Conservation (phyloP, 1,140 invertebrate genomes). For the Agrypnia vestita region DNA sequence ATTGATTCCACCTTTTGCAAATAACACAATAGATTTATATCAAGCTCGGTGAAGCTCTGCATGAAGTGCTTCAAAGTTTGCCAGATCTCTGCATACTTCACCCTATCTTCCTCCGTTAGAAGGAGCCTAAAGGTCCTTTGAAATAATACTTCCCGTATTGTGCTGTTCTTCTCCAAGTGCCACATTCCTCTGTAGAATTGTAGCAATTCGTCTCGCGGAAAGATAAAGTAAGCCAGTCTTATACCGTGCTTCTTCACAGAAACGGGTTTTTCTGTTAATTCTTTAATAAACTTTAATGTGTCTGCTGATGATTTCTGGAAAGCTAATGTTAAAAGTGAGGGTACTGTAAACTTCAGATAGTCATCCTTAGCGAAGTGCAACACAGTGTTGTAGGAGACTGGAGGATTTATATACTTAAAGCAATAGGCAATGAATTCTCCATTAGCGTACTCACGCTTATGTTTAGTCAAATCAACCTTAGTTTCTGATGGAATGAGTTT, state of each 20-base stretch:
- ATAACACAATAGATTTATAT: constrained; percentile 46
- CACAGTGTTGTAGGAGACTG: constrained; percentile 40
- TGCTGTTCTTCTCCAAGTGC: constrained; percentile 49
- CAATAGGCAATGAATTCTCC: constrained; percentile 32
- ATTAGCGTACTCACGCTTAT: constrained; percentile 35
- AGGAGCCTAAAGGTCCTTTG: constrained; percentile 47
- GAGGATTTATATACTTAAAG: constrained; percentile 48
- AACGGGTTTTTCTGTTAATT: constrained; percentile 47
- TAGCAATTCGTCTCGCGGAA: constrained; percentile 43
- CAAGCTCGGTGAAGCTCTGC: constrained; percentile 40
- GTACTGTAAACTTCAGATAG: constrained; percentile 54
- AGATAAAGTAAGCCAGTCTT: constrained; percentile 52
- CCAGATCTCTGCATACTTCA: constrained; percentile 25
- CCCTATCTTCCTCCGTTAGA: constrained; percentile 21
- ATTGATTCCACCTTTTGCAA: constrained; percentile 7
- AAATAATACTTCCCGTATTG: constrained; percentile 52
- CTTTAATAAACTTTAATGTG: constrained; percentile 40
- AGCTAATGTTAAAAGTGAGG: constrained; percentile 43
- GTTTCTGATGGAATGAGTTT: constrained; percentile 39
- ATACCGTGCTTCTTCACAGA: constrained; percentile 53
- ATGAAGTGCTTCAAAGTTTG: constrained; percentile 42
- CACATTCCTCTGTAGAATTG: constrained; percentile 46
- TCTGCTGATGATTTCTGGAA: constrained; percentile 46
- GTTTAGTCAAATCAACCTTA: constrained; percentile 30
- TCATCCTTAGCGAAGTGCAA: constrained; percentile 46